Conservation (phyloP, 1,140 invertebrate species). For the Aphelinus atriplicis region DNA sequence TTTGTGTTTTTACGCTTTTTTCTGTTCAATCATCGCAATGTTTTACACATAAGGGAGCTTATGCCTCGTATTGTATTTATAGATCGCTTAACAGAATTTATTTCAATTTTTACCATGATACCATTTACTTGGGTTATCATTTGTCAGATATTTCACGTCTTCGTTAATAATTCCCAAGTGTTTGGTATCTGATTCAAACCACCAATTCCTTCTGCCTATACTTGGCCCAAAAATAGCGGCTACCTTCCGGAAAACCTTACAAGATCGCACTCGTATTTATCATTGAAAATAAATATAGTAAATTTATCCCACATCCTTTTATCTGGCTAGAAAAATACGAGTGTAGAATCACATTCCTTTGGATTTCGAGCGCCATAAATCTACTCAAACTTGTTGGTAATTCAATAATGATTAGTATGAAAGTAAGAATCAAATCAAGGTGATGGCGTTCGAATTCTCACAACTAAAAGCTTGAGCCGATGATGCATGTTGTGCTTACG, state of each 20-base stretch:
- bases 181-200: too few species aligned
- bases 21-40: constrained; percentile 59
- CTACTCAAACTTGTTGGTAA: not conserved
- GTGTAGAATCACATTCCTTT: constrained; percentile 1
- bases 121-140: too few species aligned
- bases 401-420: not conserved
- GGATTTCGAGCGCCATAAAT: constrained; percentile 22
- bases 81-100: constrained; percentile 57
- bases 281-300: not conserved
- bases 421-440: not conserved
- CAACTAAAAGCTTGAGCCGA: constrained; percentile 66
- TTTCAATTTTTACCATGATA: constrained; percentile 22
- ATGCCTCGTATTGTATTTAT: constrained; percentile 66
- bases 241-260: not conserved
- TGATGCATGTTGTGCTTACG: constrained; percentile 68
- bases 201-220: constrained; percentile 4
- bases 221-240: constrained; percentile 19
- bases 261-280: constrained; percentile 23
- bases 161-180: too few species aligned
- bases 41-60: constrained; percentile 61
- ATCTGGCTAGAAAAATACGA: constrained; percentile 24
- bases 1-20: constrained; percentile 54
- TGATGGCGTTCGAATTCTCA: constrained; percentile 32
- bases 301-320: not conserved
- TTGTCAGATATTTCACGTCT: too few species aligned